Conservation (phyloP, 2,888 invertebrate species). For the Cremastinae sp. region DNA sequence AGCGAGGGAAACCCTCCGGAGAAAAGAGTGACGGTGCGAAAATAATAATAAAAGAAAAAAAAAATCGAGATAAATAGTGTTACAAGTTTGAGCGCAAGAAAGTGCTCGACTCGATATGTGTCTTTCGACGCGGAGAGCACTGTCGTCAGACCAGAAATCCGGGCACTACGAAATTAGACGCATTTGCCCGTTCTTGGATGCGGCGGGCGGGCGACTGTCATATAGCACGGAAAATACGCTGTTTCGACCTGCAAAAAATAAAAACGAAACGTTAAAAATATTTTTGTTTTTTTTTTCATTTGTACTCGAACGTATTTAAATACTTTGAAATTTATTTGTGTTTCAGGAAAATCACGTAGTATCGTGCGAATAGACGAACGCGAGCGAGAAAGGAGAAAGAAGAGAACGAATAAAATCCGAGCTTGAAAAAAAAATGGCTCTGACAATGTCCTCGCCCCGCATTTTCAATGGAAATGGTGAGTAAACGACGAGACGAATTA, state of each 20-base stretch:
- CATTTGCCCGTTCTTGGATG: slow-evolving; percentile 1
- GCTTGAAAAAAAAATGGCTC: slow-evolving; percentile 71
- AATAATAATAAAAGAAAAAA: slow-evolving; percentile 28
- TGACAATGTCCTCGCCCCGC: slow-evolving; percentile 75
- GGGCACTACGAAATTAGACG: slow-evolving; percentile 74
- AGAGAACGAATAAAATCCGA: slow-evolving; percentile 26
- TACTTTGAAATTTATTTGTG: slow-evolving; percentile 41
- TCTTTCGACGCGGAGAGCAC: slow-evolving; percentile 21
- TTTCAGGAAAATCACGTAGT: slow-evolving; percentile 58
- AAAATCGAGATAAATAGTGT: slow-evolving; percentile 33
- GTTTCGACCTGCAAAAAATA: slow-evolving; percentile 39
- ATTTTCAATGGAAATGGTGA: slow-evolving; percentile 77
- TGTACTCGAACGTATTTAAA: too few relatives aligned
- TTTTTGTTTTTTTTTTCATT: background rate
- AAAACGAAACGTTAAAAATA: slow-evolving; percentile 40
- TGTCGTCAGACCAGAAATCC: slow-evolving; percentile 77
- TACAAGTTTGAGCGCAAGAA: slow-evolving; percentile 15
- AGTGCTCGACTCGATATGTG: slow-evolving; percentile 16
- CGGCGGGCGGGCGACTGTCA: slow-evolving; percentile 46
- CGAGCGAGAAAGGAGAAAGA: slow-evolving; percentile 16
- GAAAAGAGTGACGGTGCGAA: slow-evolving; percentile 15
- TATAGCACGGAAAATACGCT: slow-evolving; percentile 58
- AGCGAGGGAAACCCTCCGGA: slow-evolving; percentile 1
- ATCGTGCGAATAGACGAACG: background rate
- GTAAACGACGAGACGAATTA: slow-evolving; percentile 28